Base-by-base conservation (phyloP, 2,113 vertebrate genomes). In the Deroptyus accipitrinus region DNA sequence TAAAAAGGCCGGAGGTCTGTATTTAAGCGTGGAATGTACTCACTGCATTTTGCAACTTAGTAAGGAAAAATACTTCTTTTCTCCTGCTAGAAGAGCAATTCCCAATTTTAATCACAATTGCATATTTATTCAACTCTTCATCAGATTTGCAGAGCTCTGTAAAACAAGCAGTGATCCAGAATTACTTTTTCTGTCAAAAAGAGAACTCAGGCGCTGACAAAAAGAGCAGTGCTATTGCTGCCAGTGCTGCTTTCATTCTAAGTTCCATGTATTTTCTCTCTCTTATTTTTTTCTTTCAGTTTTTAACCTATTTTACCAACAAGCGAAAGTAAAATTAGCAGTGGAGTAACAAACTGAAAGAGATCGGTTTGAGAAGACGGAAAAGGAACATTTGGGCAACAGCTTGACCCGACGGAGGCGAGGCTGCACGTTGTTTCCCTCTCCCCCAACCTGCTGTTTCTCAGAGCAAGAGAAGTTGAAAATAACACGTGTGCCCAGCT, bases 351-450 rank as follows among this genome's bases (percentile, higher is more conserved):
- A 73, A 83, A 80, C 9, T 30, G 51, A 67, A 86, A 74, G 31
- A 41, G 5, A 52, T 28, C 2, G 0, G 3, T 78, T 70, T 64
- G 55, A 83, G 49, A 82, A 72, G 23, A 37, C 0, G n/a, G 42
- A 57, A 86, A 48, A 28, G 55, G 46, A 84, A 11, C 30, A 35
- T 75, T 54, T 64, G 73, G 57, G 42, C 35, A 68, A 64, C 24
- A 46, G 51, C 39, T 54, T 37, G 6, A 35, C 28, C 13, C 2
- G 2, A 0, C 59, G 12, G 14, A 84, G 31, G 20, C 2, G 13
- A 67, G 37, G 33, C 27, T 63, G 55, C 33, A 25, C 5, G 0
- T 24, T 35, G 17, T 35, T 66, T 74, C 12, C 2, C 9, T 48
- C 83, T 74, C 35, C 18, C 39, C 5, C 9, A 61, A 13, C 22